Conservation (phyloP, 1,140 invertebrate species). For the Episyrphus balteatus region DNA sequence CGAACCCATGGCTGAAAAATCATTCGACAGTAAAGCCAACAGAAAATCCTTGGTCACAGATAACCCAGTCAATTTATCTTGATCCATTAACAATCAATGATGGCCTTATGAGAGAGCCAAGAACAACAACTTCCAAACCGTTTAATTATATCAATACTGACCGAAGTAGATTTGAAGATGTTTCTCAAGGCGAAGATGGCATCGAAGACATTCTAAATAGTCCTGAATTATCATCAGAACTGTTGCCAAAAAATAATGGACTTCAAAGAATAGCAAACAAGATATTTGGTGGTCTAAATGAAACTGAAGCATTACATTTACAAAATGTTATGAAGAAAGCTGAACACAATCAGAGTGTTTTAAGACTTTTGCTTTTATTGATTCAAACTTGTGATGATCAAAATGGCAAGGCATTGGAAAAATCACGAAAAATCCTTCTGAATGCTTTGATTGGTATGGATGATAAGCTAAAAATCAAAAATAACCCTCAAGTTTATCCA, state of each 20-base stretch:
- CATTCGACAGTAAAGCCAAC: slow-evolving; percentile 36
- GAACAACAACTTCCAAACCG: slow-evolving; percentile 11
- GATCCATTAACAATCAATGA: slow-evolving; percentile 62
- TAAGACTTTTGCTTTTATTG: slow-evolving; percentile 59
- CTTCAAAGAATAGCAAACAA: slow-evolving; percentile 54
- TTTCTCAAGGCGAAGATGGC: neutral
- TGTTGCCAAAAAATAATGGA: slow-evolving; percentile 36
- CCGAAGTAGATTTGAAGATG: neutral
- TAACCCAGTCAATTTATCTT: slow-evolving; percentile 36
- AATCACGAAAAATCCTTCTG: slow-evolving; percentile 49
- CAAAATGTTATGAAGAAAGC: slow-evolving; percentile 72
- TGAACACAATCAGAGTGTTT: slow-evolving; percentile 59
- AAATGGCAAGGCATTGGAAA: slow-evolving; percentile 52
- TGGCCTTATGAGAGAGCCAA: slow-evolving; percentile 40
- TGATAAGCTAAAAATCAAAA: slow-evolving; percentile 37
- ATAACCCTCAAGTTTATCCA: slow-evolving; percentile 25
- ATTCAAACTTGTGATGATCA: slow-evolving; percentile 65
- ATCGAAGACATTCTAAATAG: slow-evolving; percentile 31
- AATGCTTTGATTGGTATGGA: slow-evolving; percentile 49
- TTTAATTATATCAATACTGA: slow-evolving; percentile 13
- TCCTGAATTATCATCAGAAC: slow-evolving; percentile 27
- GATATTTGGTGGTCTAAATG: slow-evolving; percentile 63
- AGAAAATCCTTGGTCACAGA: slow-evolving; percentile 24
- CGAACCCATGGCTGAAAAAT: slow-evolving; percentile 13
- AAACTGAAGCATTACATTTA: slow-evolving; percentile 56